Conservation (phyloP, 2,888 invertebrate species). For the Himalopsyche tibetana region DNA sequence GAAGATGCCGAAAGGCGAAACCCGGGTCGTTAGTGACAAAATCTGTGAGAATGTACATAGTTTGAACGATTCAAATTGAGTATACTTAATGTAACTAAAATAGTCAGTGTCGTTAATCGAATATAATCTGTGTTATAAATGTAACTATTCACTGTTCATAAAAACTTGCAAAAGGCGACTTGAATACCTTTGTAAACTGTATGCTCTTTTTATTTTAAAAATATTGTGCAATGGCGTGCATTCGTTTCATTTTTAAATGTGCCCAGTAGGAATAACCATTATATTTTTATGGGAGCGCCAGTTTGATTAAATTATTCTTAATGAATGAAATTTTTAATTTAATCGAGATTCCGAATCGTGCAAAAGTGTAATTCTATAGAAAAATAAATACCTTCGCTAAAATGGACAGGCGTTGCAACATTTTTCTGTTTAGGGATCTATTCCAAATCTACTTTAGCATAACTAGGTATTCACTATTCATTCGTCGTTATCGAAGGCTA, state of each 20-base stretch:
- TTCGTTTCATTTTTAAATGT: constrained; percentile 15
- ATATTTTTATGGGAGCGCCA: constrained; percentile 32
- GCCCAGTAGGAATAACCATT: neutral
- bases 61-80: too few relatives aligned
- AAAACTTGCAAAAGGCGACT: too few relatives aligned
- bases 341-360: constrained; percentile 17
- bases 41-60: too few relatives aligned
- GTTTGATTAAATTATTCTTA: constrained; percentile 8
- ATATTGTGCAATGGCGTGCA: constrained; percentile 23
- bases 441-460: too few relatives aligned
- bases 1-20: too few relatives aligned
- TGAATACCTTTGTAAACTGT: neutral
- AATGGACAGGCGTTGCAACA: neutral
- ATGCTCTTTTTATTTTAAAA: neutral
- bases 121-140: too few relatives aligned
- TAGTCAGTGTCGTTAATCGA: too few relatives aligned
- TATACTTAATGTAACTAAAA: too few relatives aligned
- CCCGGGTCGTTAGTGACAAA: too few relatives aligned
- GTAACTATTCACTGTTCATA: too few relatives aligned
- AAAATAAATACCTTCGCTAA: constrained; percentile 7
- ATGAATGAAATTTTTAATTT: constrained; percentile 35
- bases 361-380: constrained; percentile 6
- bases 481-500: neutral
- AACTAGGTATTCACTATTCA: neutral
- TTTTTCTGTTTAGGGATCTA: too few relatives aligned